A percentile compares a stretch with the other conserved stretches of the same genome.
Evolutionary conservation across 2,113 vertebrate genomes (phyloP).

Genomic region (Synodontis membranacea): DNA sequence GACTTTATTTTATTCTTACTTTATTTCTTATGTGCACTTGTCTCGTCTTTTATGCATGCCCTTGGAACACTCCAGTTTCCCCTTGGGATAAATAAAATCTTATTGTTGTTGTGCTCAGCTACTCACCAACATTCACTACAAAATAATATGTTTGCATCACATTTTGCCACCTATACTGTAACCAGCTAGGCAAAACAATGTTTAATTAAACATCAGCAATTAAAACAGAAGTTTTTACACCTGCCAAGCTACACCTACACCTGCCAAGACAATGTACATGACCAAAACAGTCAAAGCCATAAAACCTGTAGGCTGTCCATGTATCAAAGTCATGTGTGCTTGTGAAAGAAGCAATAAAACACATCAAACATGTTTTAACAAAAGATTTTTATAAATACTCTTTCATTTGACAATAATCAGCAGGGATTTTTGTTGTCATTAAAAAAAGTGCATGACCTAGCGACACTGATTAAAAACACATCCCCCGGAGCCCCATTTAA

Average conservation of each 20-base stretch:
- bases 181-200: background rate
- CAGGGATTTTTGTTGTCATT: conserved; percentile 64
- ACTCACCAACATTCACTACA: background rate
- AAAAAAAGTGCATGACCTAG: conserved; percentile 67
- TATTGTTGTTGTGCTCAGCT: background rate
- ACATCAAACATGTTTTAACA: conserved; percentile 59
- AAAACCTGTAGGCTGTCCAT: background rate
- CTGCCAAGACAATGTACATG: background rate
- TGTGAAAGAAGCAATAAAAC: conserved; percentile 22
- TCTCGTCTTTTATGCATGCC: background rate
- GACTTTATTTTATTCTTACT: background rate
- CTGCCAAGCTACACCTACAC: background rate
- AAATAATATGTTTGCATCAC: background rate
- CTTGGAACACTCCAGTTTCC: background rate
- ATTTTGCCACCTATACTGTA: background rate
- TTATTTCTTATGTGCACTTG: background rate
- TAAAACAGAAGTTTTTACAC: background rate
- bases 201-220: background rate
- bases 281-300: background rate
- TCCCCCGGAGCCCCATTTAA: conserved; percentile 62
- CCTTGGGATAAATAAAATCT: background rate
- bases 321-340: background rate
- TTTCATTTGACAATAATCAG: conserved; percentile 74
- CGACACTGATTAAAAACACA: conserved; percentile 66
- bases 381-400: conserved; percentile 78